A percentile compares a stretch with the other conserved stretches of the same genome.
phyloP scores from a whole-genome alignment of 2,797 vertebrate species.

The Sebastes cheni region DNA sequence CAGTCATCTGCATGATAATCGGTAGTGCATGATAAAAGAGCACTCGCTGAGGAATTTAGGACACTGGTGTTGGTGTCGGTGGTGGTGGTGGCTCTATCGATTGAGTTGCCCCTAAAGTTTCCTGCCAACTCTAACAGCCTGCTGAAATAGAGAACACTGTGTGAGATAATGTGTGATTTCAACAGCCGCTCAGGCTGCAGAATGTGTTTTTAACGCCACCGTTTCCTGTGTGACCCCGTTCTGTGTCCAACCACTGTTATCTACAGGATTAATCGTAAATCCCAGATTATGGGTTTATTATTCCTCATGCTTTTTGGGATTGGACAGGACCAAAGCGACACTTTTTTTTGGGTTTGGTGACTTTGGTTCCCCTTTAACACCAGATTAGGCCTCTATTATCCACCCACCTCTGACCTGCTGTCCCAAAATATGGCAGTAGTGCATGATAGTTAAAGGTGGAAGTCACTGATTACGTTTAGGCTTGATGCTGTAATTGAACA shows the following conservation, averaged over 20 bases:
- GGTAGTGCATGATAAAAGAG: constrained; percentile 34
- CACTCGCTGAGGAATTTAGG: constrained; percentile 35
- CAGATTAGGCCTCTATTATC: constrained; percentile 1
- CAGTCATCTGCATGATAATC: constrained; percentile 30
- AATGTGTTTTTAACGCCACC: constrained; percentile 50
- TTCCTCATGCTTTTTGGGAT: constrained; percentile 46
- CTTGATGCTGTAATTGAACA: background rate
- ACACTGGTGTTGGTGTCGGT: constrained; percentile 14
- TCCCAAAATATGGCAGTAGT: background rate
- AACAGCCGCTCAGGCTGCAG: constrained; percentile 21
- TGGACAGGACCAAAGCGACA: constrained; percentile 2
- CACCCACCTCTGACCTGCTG: background rate
- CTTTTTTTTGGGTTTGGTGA: constrained; percentile 14
- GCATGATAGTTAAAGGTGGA: background rate
- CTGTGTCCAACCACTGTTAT: constrained; percentile 54
- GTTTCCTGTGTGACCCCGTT: constrained; percentile 56
- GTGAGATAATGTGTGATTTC: constrained; percentile 35
- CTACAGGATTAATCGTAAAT: constrained; percentile 64
- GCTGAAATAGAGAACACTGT: constrained; percentile 31
- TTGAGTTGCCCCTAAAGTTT: constrained; percentile 32
- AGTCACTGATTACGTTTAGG: background rate
- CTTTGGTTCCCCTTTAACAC: constrained; percentile 1
- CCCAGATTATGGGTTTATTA: constrained; percentile 72
- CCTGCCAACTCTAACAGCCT: constrained; percentile 37
- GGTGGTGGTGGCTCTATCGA: constrained; percentile 37